Base-by-base conservation (phyloP, 1,140 invertebrate species). In the Aplysia californica region DNA sequence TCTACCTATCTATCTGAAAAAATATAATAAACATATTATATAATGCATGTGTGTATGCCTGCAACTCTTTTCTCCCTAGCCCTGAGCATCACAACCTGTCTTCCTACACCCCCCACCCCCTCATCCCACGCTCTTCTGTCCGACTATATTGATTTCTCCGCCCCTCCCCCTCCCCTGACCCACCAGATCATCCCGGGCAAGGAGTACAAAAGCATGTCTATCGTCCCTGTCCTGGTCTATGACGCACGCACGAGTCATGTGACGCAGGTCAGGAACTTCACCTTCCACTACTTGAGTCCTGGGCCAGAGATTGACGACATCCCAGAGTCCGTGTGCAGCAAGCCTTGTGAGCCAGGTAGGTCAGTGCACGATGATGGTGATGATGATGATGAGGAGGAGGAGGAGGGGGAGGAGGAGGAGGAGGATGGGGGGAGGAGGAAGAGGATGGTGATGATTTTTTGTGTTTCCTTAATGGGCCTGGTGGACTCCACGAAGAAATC, bases 241-340 rank as follows among this genome's bases (percentile, higher is more conserved):
- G 36, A 77, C n/a, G 15, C 67, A 18, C 55, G 33, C 2, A 70
- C 36, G 21, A 18, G 38, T 15, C 21, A 61, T 1, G 2, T 70
- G 38, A 26, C 0, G 15, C 5, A 33, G 5, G 1, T 68, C 3
- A 4, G 29, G 2, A 77, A 69, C 58, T 29, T 70, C 23, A 50
- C 15, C 36, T 76, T 55, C 23, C 21, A 41, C 0, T 41, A 76
- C 73, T 41, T 50, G 2, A 10, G 3, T 0, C 33, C 23, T 1
- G 0, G 18, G 18, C 29, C 4, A 15, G 36, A 31, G 29, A 5
- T 1, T 23, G 15, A 15, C 26, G 35, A 6, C 20, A 23, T 59
- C 15, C 82, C 83, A 6, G 71, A 70, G 35, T 79, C 80, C 23
- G 59, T 72, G 15, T 84, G 83, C 66, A 81, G 81, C 39, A 74